Evolutionary conservation across 2,797 vertebrate genomes (phyloP).

Genomic region (Malacoraja senta): DNA sequence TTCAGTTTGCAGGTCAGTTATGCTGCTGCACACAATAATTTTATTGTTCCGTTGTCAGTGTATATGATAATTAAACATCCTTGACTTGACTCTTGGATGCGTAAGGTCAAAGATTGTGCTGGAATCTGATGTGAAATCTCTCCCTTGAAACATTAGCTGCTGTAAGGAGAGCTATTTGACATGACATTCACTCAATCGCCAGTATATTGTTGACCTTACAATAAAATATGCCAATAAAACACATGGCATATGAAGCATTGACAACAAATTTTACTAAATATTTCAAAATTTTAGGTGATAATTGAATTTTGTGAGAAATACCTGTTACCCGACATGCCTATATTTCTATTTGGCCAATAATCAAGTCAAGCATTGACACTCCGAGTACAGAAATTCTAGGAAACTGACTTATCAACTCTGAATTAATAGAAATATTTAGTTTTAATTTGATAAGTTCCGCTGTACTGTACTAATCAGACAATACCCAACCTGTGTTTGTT

Average conservation of each 20-base stretch:
- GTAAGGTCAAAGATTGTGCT: neutral
- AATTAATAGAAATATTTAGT: neutral
- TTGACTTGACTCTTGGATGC: neutral
- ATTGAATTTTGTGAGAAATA: too few species aligned
- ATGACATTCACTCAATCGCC: neutral
- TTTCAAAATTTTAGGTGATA: too few species aligned
- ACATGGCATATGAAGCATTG: neutral
- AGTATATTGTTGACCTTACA: neutral
- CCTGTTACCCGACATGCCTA: too few species aligned
- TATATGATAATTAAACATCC: too few species aligned
- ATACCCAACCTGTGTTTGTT: neutral
- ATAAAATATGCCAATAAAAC: neutral
- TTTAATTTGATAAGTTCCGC: neutral
- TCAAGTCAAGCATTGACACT: neutral
- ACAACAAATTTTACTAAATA: too few species aligned
- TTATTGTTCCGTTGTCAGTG: too few species aligned
- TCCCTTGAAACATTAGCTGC: neutral
- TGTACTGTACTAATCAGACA: neutral
- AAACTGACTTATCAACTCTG: neutral
- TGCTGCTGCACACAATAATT: too few species aligned
- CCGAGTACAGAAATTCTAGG: neutral
- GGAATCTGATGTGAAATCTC: neutral
- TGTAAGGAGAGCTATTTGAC: neutral
- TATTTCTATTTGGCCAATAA: neutral
- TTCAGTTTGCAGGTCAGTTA: too few species aligned